phyloP scores from a whole-genome alignment of 2,113 vertebrate genomes.

The Anguilla japonica region DNA sequence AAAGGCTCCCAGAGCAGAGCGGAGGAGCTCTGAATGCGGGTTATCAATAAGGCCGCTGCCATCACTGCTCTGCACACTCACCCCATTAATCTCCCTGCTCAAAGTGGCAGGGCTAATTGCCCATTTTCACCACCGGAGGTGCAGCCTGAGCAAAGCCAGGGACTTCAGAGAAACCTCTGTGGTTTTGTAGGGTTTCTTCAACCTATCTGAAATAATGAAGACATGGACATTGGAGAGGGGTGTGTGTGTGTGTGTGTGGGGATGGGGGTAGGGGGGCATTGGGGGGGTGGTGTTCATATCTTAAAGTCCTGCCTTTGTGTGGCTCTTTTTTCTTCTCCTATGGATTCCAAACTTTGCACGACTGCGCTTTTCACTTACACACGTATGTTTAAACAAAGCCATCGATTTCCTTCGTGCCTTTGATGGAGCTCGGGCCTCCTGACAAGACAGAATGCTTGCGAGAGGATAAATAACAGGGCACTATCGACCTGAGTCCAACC shows the following conservation, averaged over 20 bases:
- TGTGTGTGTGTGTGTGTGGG: not conserved
- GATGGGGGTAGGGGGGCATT: not conserved
- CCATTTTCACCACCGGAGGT: not conserved
- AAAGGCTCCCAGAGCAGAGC: not conserved
- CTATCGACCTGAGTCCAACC: slow-evolving; percentile 52
- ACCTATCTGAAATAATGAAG: not conserved
- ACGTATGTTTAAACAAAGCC: not conserved
- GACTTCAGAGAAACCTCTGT: not conserved
- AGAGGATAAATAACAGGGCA: slow-evolving; percentile 45
- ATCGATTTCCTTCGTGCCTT: not conserved
- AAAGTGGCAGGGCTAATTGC: not conserved
- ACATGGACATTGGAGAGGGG: not conserved
- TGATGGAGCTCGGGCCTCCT: not conserved
- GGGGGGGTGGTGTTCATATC: not conserved
- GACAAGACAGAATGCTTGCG: slow-evolving; percentile 42
- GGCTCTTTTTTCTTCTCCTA: not conserved
- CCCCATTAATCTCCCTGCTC: slow-evolving; percentile 1
- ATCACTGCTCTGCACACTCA: not conserved
- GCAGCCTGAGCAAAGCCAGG: not conserved
- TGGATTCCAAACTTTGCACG: not conserved
- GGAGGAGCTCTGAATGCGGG: not conserved
- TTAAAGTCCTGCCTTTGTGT: slow-evolving; percentile 9
- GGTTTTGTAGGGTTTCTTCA: not conserved
- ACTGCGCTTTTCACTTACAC: not conserved
- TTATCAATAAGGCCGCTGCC: not conserved